These are phyloP conservation scores for Lophius americanus DNA, from an alignment of 2,797 vertebrate species.

Conservation along the genomic window DNA sequence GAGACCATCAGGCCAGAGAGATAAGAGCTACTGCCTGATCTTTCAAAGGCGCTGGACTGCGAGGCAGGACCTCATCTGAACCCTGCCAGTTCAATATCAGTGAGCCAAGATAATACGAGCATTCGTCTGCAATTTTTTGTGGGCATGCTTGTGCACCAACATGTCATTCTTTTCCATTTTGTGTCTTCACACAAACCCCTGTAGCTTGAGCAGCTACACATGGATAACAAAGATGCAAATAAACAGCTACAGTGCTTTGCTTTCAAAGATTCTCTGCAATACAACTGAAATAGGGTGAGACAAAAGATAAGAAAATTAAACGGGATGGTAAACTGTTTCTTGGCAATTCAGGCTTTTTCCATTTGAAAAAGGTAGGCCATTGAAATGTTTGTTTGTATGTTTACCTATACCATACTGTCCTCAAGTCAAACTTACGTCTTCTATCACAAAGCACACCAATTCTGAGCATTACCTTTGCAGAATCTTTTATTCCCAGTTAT, in stretches of 20 bases:
- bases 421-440: neutral
- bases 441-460: neutral
- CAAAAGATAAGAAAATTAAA: neutral
- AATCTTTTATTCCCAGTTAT: constrained; percentile 1
- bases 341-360: constrained; percentile 13
- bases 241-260: constrained; percentile 3
- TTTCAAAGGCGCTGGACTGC: constrained; percentile 40
- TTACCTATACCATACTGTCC: neutral
- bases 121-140: neutral
- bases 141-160: neutral
- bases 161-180: constrained; percentile 8
- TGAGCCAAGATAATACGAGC: constrained; percentile 16
- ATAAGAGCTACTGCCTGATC: constrained; percentile 65
- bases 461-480: neutral
- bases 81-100: constrained; percentile 16
- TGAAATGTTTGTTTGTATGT: constrained; percentile 2
- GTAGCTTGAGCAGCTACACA: too few species aligned
- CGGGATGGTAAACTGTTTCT: neutral
- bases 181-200: neutral
- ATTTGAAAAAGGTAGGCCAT: constrained; percentile 8
- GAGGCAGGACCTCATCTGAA: constrained; percentile 41
- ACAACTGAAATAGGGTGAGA: neutral
- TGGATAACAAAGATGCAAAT: constrained; percentile 19
- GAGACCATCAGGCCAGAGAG: constrained; percentile 55
- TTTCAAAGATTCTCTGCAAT: constrained; percentile 25